Evolutionary conservation across 2,797 vertebrate species (phyloP).

Genomic region (Trachurus trachurus): DNA sequence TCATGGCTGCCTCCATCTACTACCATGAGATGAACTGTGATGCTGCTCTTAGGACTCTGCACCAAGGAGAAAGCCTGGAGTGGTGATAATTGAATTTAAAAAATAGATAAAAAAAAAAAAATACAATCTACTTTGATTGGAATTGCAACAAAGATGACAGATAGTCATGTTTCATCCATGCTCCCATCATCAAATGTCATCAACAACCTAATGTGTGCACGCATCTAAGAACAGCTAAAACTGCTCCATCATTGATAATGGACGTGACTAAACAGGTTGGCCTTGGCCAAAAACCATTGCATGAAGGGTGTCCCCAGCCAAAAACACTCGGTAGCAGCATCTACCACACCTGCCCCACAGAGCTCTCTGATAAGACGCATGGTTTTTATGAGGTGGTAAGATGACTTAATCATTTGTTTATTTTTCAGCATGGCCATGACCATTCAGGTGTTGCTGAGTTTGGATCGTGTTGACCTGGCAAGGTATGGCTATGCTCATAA

Average conservation of each 20-base stretch:
- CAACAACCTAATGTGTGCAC: neutral
- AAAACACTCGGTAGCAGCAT: neutral
- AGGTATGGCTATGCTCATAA: conserved; percentile 82
- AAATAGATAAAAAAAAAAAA: neutral
- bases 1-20: conserved; percentile 96
- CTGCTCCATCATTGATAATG: neutral
- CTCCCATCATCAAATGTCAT: neutral
- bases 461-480: conserved; percentile 95
- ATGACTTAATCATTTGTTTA: conserved; percentile 14
- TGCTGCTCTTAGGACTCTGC: conserved; percentile 90
- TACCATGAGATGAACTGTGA: conserved; percentile 91
- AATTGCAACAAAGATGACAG: neutral
- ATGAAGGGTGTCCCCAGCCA: neutral
- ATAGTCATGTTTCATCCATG: neutral
- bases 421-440: conserved; percentile 92
- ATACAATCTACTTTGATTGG: neutral
- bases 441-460: conserved; percentile 93
- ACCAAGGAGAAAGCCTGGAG: conserved; percentile 95
- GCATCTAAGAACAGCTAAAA: neutral
- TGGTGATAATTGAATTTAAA: conserved; percentile 81
- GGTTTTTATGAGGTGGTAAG: neutral
- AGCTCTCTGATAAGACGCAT: neutral
- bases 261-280: neutral
- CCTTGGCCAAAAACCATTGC: neutral
- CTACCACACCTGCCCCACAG: neutral